Evolutionary conservation across 2,113 vertebrate species (phyloP), one percentile per base, ranked within the genome.

Genomic region (Cacatua alba): DNA sequence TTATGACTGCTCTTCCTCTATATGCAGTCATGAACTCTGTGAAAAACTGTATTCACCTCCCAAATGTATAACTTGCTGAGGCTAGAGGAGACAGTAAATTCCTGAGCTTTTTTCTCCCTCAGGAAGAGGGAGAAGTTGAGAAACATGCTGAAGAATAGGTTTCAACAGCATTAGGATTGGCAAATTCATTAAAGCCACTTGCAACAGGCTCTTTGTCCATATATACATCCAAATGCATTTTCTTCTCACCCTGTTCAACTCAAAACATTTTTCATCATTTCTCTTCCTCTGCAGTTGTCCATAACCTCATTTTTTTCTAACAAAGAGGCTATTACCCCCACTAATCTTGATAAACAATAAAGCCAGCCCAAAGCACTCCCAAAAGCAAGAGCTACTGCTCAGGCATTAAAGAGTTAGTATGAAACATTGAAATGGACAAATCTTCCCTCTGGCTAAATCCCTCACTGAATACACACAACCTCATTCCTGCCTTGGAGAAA

Each of bases 401-500:
- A 82, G 75, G 19, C 71, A 55, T 64, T 55, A 62, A 59, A 52
- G 64, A 92, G 49, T 78, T 17, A 49, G 65, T 6, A 31, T 24
- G 55, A 88, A 60, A 82, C 62, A 82, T 0, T 28, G 49, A 72
- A 92, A 88, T 26, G 25, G 75, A 91, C 79, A 78, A 81, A 85
- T 53, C 65, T 86, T 65, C 65, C 60, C 80, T 75, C 44, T 37
- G 62, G 80, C 87, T 62, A 59, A 74, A 96, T 23, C 60, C 53
- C 60, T 82, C 46, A 8, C 60, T 82, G 79, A 78, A 78, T 55
- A 85, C 60, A 82, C 41, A 88, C 5, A 9, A 29, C 44, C 62
- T 84, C 65, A 60, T 94, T 91, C 75, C 95, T 60, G 78, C 82
- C 72, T 87, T 19, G 44, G 44, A 78, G 70, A 60, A 88, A 88